Evolutionary conservation across 2,113 vertebrate species (phyloP).

Genomic region (Apodemus sylvaticus): DNA sequence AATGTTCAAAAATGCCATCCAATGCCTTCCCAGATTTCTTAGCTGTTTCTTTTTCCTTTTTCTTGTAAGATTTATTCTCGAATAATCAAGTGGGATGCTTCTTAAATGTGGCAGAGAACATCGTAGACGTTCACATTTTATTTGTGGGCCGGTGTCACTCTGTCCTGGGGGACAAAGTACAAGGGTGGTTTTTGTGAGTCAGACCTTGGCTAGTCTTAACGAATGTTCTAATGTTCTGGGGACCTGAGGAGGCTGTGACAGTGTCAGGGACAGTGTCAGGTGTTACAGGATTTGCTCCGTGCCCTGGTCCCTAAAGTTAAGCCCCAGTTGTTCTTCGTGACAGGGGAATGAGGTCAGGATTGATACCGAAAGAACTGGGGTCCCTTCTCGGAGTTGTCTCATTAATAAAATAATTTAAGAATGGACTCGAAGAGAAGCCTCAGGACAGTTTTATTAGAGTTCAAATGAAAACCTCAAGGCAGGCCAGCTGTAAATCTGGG

Average conservation of each 20-base stretch:
- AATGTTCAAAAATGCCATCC: not conserved
- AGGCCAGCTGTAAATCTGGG: not conserved
- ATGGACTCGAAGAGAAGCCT: not conserved
- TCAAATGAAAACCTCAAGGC: not conserved
- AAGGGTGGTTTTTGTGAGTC: slow-evolving; percentile 10
- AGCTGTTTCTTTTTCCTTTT: not conserved
- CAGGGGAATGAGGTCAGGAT: not conserved
- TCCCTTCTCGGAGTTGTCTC: not conserved
- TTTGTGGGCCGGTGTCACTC: not conserved
- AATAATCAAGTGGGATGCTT: not conserved
- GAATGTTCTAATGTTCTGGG: not conserved
- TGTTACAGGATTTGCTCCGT: not conserved
- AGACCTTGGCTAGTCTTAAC: slow-evolving; percentile 18
- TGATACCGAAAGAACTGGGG: not conserved
- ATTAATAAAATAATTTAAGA: not conserved
- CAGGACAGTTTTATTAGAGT: not conserved
- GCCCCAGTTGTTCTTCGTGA: not conserved
- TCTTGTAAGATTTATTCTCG: not conserved
- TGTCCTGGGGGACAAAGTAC: not conserved
- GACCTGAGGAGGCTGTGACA: not conserved
- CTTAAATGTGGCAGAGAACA: not conserved
- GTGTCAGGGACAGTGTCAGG: not conserved
- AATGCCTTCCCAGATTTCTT: not conserved
- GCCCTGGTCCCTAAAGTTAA: not conserved
- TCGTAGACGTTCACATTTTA: not conserved